phyloP scores from a whole-genome alignment of 1,140 invertebrate genomes.

The Apolygus lucorum region DNA sequence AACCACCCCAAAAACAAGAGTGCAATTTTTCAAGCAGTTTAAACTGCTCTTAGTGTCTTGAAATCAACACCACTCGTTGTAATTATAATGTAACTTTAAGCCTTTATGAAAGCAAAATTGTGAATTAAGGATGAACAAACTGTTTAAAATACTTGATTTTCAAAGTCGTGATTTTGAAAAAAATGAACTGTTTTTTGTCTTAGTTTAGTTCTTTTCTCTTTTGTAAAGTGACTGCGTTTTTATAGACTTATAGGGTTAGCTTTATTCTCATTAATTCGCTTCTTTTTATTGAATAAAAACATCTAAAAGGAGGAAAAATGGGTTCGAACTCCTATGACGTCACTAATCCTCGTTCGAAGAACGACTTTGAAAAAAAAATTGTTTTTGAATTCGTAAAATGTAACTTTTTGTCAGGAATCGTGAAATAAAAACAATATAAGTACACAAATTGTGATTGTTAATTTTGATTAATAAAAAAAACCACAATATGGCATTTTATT shows the following conservation, averaged over 20 bases:
- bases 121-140: not conserved
- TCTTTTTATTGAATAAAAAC: not conserved
- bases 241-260: constrained; percentile 15
- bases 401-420: too few species aligned
- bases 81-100: not conserved
- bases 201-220: not conserved
- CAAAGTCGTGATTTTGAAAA: not conserved
- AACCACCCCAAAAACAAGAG: too few species aligned
- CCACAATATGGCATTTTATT: too few species aligned
- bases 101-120: not conserved
- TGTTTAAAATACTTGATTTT: not conserved
- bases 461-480: too few species aligned
- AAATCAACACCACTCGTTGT: not conserved
- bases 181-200: not conserved
- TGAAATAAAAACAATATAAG: too few species aligned
- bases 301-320: not conserved
- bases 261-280: not conserved
- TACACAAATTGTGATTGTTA: too few species aligned
- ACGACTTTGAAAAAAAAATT: too few species aligned
- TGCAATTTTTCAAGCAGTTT: too few species aligned
- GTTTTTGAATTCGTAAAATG: too few species aligned
- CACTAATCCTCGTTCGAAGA: not conserved
- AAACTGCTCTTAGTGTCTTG: not conserved
- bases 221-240: constrained; percentile 7
- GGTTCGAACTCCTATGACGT: not conserved